Evolutionary conservation across 2,113 vertebrate species (phyloP).

Genomic region (Mormoops blainvillei): DNA sequence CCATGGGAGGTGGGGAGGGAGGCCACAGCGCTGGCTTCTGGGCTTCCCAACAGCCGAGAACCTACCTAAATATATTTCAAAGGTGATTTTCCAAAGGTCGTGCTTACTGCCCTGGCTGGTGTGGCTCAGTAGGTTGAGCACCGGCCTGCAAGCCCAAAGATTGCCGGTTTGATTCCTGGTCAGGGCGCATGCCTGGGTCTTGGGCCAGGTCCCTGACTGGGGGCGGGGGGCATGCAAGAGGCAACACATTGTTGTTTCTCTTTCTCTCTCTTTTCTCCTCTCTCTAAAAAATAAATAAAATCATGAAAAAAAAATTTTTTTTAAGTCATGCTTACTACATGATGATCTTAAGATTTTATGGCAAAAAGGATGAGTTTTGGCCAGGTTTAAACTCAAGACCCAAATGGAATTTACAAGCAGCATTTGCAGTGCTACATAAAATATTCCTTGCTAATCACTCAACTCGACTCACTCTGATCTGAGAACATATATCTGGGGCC

Average conservation of each 20-base stretch:
- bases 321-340: neutral
- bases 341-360: neutral
- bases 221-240: too few species aligned
- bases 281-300: too few species aligned
- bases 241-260: too few species aligned
- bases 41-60: neutral
- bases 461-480: neutral
- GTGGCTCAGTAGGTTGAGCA: too few species aligned
- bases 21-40: neutral
- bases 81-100: neutral
- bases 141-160: too few species aligned
- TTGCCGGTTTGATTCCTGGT: too few species aligned
- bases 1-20: accelerated
- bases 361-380: neutral
- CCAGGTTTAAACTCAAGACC: neutral
- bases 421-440: neutral
- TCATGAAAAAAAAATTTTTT: too few species aligned
- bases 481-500: neutral
- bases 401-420: neutral
- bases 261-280: too few species aligned
- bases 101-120: neutral
- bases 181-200: too few species aligned
- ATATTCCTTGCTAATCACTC: neutral
- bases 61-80: neutral
- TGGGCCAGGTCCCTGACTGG: too few species aligned